Evolutionary conservation across 1,140 invertebrate species (phyloP), one percentile per base, ranked within the genome.

Genomic region (Melanaphis sacchari): DNA sequence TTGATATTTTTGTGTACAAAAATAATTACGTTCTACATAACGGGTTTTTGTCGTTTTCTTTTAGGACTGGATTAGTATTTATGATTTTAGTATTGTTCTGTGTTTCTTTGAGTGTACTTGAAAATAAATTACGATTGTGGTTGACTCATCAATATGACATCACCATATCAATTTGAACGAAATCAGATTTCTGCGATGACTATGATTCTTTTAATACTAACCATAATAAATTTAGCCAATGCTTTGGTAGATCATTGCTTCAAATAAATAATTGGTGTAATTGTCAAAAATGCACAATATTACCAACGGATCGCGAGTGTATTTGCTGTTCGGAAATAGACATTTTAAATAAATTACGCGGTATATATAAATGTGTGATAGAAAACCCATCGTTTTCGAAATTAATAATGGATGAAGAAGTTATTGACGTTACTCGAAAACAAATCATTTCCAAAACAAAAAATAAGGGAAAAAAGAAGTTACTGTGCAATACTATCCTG

Each of bases 271-370:
- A 82, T 82, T 82, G 36, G 38, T 40, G 38, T 82, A 5, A 8
- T 82, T 82, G 81, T 82, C 81, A 82, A 82, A 82, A 82, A 82
- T 40, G 81, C 36, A 24, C 36, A 38, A 40, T 82, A 82, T 82
- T 40, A 82, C 81, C 81, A 38, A 40, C 36, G 81, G 36, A 82
- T 82, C 36, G 81, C 38, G 38, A 40, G 38, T 82, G 81, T 82
- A 82, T 82, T 40, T 82, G 81, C 21, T 82, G 81, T 82, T 82
- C 81, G 21, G 76, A 82, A 82, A 82, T 82, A 82, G 18, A 82
- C 5, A 82, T 40, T 82, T 82, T 40, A 38, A 82, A 82, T 82
- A 82, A 82, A 82, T 24, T 82, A 82, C 81, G 81, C 24, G 21
- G 6, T 82, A 82, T 38, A 82, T 82, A 82, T 82, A 82, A 82